Base-by-base conservation (phyloP, 2,113 vertebrate genomes). In the Glareola pratincola region DNA sequence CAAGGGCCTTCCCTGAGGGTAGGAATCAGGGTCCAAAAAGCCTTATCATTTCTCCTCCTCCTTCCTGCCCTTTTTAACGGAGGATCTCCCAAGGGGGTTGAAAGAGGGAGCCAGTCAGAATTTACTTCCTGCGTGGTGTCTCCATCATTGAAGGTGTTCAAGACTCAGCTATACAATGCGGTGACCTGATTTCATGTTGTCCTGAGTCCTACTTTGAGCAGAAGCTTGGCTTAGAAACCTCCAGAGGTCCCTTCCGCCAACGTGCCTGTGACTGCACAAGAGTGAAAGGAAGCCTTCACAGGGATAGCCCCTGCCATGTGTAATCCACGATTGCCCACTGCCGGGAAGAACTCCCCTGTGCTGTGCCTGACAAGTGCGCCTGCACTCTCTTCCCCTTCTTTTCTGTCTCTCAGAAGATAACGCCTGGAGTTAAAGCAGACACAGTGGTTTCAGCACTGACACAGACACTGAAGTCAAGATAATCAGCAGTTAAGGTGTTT, bases 261-360 rank as follows among this genome's bases (percentile, higher is more conserved):
- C 13, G 45, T 24, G 48, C 34, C 39, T 39, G 47, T 53, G 19
- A 39, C 72, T 45, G n/a, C 63, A 36, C 57, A 43, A 37, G 41
- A 45, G 23, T 9, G 29, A 79, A 34, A 20, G n/a, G 30, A 66
- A 51, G 14, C 8, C 30, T 69, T 62, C 26, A 6, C 8, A 32
- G 34, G 26, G 6, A 56, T 9, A 47, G 34, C 4, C 2, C 12
- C 66, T 36, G 14, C 19, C 27, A 23, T 0, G 0, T 34, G 18
- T 12, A 50, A 43, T 18, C 45, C 27, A 12, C 23, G 18, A 60
- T n/a, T 34, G 56, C 32, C 23, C 56, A 5, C 57, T 41, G 50
- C 43, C 43, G 81, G 26, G 50, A 88, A 76, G 41, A 22, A 39
- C 11, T 54, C 10, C 6, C 10, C 20, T 71, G 39, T 59, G 24